phyloP scores from a whole-genome alignment of 2,888 invertebrate species.

The Heliconius ethilla region DNA sequence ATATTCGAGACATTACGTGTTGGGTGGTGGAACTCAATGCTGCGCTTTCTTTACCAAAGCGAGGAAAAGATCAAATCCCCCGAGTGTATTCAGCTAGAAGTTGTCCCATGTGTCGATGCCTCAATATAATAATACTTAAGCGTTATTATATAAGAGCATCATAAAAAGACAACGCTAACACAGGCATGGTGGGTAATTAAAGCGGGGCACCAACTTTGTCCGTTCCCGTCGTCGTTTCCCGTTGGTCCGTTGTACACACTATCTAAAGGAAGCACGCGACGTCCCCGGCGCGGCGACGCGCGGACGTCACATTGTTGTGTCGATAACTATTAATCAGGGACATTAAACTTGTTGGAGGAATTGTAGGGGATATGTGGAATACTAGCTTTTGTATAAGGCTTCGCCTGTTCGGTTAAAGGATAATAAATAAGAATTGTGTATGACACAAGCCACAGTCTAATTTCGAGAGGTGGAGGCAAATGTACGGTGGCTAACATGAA shows the following conservation, averaged over 20 bases:
- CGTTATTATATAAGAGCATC: too few species aligned
- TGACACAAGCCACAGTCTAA: too few species aligned
- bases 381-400: neutral
- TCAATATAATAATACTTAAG: too few species aligned
- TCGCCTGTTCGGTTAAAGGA: neutral
- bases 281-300: slow-evolving; percentile 28
- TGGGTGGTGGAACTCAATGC: too few species aligned
- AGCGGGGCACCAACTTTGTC: slow-evolving; percentile 36
- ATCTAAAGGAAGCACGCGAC: slow-evolving; percentile 34
- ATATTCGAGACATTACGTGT: too few species aligned
- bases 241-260: slow-evolving; percentile 31
- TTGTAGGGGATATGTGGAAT: neutral
- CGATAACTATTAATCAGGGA: slow-evolving; percentile 22
- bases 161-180: neutral
- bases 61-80: too few species aligned
- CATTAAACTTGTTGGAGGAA: neutral
- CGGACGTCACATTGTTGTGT: slow-evolving; percentile 9
- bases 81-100: too few species aligned
- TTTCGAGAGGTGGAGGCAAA: too few species aligned
- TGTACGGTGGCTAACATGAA: too few species aligned
- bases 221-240: slow-evolving; percentile 46
- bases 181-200: slow-evolving; percentile 4
- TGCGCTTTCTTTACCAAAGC: too few species aligned
- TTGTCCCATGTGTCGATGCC: too few species aligned
- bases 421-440: neutral